Evolutionary conservation across 2,888 invertebrate species (phyloP).

Genomic region (Agriotes lineatus): DNA sequence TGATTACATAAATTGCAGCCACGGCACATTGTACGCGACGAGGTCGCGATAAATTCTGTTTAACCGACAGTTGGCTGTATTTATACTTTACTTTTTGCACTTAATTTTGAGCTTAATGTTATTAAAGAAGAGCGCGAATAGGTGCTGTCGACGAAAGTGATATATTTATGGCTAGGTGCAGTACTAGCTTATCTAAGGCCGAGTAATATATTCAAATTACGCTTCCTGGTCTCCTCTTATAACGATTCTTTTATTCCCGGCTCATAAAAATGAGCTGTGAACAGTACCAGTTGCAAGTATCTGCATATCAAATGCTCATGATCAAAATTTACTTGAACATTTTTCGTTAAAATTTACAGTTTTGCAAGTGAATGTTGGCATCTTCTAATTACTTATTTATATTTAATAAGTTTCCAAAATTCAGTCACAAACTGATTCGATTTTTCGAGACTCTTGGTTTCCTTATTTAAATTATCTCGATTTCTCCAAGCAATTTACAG

Average conservation of each 20-base stretch:
- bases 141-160: constrained; percentile 47
- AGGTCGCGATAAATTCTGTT: constrained; percentile 52
- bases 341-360: too few species aligned
- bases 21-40: constrained; percentile 48
- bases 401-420: too few species aligned
- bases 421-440: too few species aligned
- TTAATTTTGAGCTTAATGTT: constrained; percentile 53
- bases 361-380: too few species aligned
- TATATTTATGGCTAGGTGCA: constrained; percentile 47
- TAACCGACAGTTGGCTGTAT: constrained; percentile 54
- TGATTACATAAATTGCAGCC: constrained; percentile 57
- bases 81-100: constrained; percentile 50
- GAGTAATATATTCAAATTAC: constrained; percentile 34
- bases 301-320: too few species aligned
- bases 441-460: too few species aligned
- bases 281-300: too few species aligned
- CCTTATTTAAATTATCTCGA: too few species aligned
- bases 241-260: constrained; percentile 16
- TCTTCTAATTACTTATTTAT: too few species aligned
- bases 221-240: constrained; percentile 26
- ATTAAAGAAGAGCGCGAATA: constrained; percentile 52
- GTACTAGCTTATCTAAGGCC: constrained; percentile 36
- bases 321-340: too few species aligned
- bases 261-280: background rate
- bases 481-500: too few species aligned